phyloP scores from a whole-genome alignment of 2,888 invertebrate species.

The Thysanoteuthis rhombus region DNA sequence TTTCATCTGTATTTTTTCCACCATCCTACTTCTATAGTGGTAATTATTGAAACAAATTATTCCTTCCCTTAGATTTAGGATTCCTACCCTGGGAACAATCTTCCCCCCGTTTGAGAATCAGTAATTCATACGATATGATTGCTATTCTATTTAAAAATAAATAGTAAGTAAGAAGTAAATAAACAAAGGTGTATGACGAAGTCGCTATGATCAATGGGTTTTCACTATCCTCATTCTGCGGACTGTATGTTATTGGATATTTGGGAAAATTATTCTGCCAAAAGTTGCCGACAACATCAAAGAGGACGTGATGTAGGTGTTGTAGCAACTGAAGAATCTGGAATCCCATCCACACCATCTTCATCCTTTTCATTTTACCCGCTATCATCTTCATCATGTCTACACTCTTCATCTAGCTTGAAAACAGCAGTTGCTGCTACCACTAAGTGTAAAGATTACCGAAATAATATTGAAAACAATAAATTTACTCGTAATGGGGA shows the following conservation, averaged over 20 bases:
- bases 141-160: neutral
- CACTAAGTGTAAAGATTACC: neutral
- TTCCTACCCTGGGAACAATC: too few species aligned
- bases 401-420: neutral
- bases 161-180: neutral
- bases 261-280: neutral
- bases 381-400: neutral
- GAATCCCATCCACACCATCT: neutral
- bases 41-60: too few species aligned
- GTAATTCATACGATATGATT: too few species aligned
- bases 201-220: slow-evolving; percentile 27
- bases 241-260: neutral
- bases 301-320: neutral
- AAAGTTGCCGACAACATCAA: neutral
- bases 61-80: too few species aligned
- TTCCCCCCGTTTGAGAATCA: too few species aligned
- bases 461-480: neutral
- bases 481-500: neutral
- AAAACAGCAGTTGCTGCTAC: neutral
- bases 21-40: too few species aligned
- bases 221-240: neutral
- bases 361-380: neutral
- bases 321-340: neutral
- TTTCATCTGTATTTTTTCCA: too few species aligned
- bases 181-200: neutral